A percentile compares a stretch with the other conserved stretches of the same genome.
Conservation (phyloP, 2,113 vertebrate species). For the Brachionichthys hirsutus region DNA sequence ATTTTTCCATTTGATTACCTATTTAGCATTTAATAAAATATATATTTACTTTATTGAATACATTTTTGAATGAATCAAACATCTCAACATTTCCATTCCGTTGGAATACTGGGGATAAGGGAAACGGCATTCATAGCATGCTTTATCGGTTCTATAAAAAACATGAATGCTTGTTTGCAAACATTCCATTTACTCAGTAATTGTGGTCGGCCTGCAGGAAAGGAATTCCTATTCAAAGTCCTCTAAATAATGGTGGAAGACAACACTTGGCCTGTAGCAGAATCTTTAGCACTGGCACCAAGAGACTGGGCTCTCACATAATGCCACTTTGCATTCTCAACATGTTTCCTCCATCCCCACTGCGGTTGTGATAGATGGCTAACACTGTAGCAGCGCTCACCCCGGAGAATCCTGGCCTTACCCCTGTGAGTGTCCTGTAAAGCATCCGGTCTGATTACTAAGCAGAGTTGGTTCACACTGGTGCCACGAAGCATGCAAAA, state of each 20-base stretch:
- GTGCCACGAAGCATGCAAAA: constrained; percentile 26
- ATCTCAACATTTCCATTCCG: too few relatives aligned
- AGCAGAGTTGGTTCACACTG: constrained; percentile 18
- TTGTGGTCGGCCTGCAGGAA: constrained; percentile 38
- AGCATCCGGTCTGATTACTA: constrained; percentile 68
- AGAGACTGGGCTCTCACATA: constrained; percentile 64
- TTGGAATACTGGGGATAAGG: constrained; percentile 1
- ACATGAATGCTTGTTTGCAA: constrained; percentile 38
- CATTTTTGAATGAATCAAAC: too few relatives aligned
- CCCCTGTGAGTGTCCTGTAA: constrained; percentile 71
- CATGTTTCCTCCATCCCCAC: constrained; percentile 57
- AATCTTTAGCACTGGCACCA: constrained; percentile 69
- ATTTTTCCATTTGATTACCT: too few relatives aligned
- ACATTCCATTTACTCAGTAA: constrained; percentile 50
- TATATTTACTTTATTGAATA: too few relatives aligned
- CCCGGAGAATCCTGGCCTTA: constrained; percentile 67
- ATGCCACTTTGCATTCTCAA: constrained; percentile 69
- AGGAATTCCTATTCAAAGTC: constrained; percentile 58
- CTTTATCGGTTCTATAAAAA: constrained; percentile 26
- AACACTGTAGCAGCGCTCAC: constrained; percentile 64
- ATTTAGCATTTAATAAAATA: too few relatives aligned
- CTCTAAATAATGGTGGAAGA: constrained; percentile 66
- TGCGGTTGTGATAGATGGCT: constrained; percentile 70
- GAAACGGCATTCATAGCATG: constrained; percentile 12
- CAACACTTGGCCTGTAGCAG: constrained; percentile 63